Evolutionary conservation across 2,797 vertebrate genomes (phyloP).

Genomic region (Aplochiton taeniatus): DNA sequence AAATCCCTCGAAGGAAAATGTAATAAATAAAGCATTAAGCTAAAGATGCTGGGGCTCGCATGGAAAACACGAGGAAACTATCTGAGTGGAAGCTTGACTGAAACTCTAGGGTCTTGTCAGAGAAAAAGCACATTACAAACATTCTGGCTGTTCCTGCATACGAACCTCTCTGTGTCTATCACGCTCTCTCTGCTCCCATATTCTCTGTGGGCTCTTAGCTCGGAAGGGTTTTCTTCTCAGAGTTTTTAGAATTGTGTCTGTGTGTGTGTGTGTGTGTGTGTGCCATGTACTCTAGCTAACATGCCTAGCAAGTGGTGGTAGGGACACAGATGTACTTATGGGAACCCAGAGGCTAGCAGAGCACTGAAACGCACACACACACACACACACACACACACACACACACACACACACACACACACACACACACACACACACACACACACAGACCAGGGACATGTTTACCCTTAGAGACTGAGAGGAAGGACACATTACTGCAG

Average conservation of each 20-base stretch:
- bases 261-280: slow-evolving; percentile 59
- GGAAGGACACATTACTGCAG: slow-evolving; percentile 43
- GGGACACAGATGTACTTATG: slow-evolving; percentile 74
- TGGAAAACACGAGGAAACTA: not conserved
- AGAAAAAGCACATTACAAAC: slow-evolving; percentile 55
- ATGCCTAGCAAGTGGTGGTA: slow-evolving; percentile 72
- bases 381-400: slow-evolving; percentile 23
- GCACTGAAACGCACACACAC: slow-evolving; percentile 45
- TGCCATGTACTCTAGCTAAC: not conserved
- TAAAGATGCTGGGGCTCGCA: slow-evolving; percentile 39
- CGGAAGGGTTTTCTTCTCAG: slow-evolving; percentile 75
- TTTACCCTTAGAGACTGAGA: slow-evolving; percentile 50
- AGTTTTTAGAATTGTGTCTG: slow-evolving; percentile 67
- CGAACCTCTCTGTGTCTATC: slow-evolving; percentile 34
- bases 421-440: not conserved
- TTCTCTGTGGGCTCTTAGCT: slow-evolving; percentile 71
- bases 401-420: slow-evolving; percentile 5
- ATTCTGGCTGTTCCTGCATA: slow-evolving; percentile 73
- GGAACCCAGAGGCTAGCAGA: slow-evolving; percentile 67
- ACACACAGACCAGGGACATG: slow-evolving; percentile 34
- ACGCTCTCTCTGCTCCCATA: not conserved
- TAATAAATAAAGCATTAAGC: slow-evolving; percentile 63
- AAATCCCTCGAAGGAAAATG: slow-evolving; percentile 52
- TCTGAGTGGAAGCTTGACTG: not conserved
- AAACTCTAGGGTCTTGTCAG: slow-evolving; percentile 22